Base-by-base conservation (phyloP, 2,113 vertebrate species). In the Sclerurus mexicanus region DNA sequence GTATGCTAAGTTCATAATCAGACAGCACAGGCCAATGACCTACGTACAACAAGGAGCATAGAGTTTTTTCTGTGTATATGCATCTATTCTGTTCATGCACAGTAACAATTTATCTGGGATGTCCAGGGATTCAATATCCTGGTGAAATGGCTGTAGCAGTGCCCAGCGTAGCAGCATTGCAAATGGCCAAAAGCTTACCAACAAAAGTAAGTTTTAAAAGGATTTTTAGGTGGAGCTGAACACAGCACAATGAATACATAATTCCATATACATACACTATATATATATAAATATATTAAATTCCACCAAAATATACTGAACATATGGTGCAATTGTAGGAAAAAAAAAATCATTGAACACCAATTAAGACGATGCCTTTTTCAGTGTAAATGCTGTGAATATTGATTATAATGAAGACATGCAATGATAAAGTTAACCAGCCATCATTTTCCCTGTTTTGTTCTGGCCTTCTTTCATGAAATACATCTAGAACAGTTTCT, bases 11-110 rank as follows among this genome's bases (percentile, higher is more conserved):
- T 24, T 66, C 30, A 14, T 9, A 4, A 1, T 3, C 7, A 31
- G 14, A 46, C 10, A 5, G 35, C 18, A 55, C 24, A 85, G 67
- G 50, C 6, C 11, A 27, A 9, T 2, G 3, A 21, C 12, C 30
- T 22, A 16, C 1, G 0, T 7, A 8, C 22, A 49, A 3, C 17
- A 53, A 23, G 14, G 71, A 60, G 8, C 5, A 18, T 1, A 22
- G 23, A 10, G 4, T 2, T 63, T 75, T 75, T 37, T 31, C 6
- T 10, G 13, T 56, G 24, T 7, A 4, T 10, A 9, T 10, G 42
- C 4, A 52, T 21, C 7, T 14, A 5, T 21, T 30, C 10, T 46
- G n/a, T 40, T 28, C 42, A 6, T 2, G 4, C 14, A 28, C 2
- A 25, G 5, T 14, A 20, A 63, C 7, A 7, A 56, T 72, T 86